These are phyloP conservation scores for Oryzias woworae DNA, from an alignment of 2,113 vertebrate genomes.

Conservation along the genomic window DNA sequence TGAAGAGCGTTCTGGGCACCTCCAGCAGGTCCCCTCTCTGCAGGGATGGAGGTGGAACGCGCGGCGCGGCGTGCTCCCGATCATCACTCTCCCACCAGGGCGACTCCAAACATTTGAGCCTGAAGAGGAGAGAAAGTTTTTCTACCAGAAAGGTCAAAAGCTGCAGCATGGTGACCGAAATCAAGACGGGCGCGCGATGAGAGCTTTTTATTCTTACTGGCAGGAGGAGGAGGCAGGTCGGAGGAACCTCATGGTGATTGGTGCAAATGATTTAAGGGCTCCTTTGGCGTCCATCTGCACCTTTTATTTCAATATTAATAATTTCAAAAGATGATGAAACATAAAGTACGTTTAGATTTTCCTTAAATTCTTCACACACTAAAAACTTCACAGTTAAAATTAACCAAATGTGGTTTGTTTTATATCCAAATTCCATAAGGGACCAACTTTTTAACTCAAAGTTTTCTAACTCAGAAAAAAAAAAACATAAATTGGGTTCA, in stretches of 20 bases:
- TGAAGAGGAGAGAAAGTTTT: conserved; percentile 82
- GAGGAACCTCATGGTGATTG: neutral
- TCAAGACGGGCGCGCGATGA: neutral
- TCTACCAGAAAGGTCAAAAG: conserved; percentile 81
- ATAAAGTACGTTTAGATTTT: no score
- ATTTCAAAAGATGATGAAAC: no score
- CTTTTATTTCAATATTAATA: no score
- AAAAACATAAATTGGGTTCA: no score
- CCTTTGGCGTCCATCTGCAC: no score
- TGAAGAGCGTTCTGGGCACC: conserved; percentile 87
- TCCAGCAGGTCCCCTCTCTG: conserved; percentile 88
- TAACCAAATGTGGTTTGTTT: no score
- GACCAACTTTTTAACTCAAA: no score
- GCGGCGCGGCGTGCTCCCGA: conserved; percentile 1
- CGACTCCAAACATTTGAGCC: conserved; percentile 72
- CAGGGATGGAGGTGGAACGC: conserved; percentile 60
- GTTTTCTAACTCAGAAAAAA: no score
- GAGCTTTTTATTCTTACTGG: conserved; percentile 56
- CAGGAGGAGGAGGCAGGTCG: conserved; percentile 45
- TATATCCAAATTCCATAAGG: no score
- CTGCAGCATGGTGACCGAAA: conserved; percentile 73
- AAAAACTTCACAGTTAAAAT: no score
- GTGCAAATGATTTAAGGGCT: no score
- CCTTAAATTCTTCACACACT: no score
- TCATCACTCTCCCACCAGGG: conserved; percentile 34